Evolutionary conservation across 2,113 vertebrate species (phyloP).

Genomic region (Oryzias melastigma): DNA sequence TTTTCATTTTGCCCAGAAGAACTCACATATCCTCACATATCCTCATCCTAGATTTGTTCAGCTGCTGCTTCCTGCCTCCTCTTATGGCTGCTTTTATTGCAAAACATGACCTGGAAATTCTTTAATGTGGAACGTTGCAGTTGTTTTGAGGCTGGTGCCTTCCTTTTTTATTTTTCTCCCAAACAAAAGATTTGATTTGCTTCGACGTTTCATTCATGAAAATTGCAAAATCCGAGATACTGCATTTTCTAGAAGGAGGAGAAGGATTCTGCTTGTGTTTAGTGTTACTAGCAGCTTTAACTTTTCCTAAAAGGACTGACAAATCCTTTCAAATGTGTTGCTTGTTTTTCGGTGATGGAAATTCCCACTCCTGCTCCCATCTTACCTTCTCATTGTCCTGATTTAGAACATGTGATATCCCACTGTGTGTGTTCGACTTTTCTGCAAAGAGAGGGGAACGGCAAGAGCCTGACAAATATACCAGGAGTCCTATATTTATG

Average conservation of each 20-base stretch:
- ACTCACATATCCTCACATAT: background rate
- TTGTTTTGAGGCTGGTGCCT: background rate
- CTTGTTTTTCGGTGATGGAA: conserved; percentile 7
- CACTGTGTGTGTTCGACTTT: conserved; percentile 55
- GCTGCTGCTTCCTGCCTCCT: conserved; percentile 5
- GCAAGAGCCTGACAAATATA: conserved; percentile 44
- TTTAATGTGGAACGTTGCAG: background rate
- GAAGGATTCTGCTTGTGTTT: background rate
- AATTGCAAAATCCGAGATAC: background rate
- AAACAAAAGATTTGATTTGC: background rate
- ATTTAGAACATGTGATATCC: conserved; percentile 68
- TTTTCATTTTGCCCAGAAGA: too few relatives aligned
- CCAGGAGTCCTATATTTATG: conserved; percentile 70
- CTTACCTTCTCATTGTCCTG: conserved; percentile 64
- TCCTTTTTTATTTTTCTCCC: background rate
- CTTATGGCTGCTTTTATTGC: background rate
- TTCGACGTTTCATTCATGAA: background rate
- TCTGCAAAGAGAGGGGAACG: conserved; percentile 24
- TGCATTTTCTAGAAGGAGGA: background rate
- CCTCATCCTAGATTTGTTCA: conserved; percentile 26
- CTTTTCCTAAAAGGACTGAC: background rate
- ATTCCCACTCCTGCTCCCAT: conserved; percentile 19
- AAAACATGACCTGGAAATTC: background rate
- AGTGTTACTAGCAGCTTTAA: background rate
- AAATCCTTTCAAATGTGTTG: background rate